phyloP scores from a whole-genome alignment of 1,140 invertebrate species.

The Lethocerus indicus region DNA sequence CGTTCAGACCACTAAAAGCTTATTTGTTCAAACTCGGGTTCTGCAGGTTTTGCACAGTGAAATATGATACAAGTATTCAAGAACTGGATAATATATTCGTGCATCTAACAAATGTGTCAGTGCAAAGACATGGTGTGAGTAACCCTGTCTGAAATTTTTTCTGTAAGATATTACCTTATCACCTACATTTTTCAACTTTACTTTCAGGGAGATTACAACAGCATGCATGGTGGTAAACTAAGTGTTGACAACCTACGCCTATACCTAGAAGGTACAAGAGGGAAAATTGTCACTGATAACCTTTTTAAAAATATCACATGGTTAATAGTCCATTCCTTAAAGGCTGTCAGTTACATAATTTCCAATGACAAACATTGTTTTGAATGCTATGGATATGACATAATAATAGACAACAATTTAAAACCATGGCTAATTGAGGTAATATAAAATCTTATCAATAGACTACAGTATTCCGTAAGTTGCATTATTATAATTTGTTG shows the following conservation, averaged over 20 bases:
- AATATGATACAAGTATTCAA: slow-evolving; percentile 47
- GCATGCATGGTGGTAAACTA: slow-evolving; percentile 86
- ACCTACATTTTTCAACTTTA: too few species aligned
- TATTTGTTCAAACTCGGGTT: slow-evolving; percentile 65
- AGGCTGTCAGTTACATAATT: slow-evolving; percentile 59
- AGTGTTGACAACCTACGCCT: slow-evolving; percentile 78
- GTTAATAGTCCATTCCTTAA: slow-evolving; percentile 73
- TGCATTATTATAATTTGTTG: neutral
- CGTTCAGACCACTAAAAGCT: slow-evolving; percentile 64
- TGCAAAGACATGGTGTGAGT: slow-evolving; percentile 70
- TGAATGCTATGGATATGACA: slow-evolving; percentile 74
- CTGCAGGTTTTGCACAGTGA: slow-evolving; percentile 69
- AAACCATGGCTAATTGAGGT: slow-evolving; percentile 76
- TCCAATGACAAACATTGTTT: slow-evolving; percentile 63
- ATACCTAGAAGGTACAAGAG: slow-evolving; percentile 79
- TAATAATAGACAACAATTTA: slow-evolving; percentile 68
- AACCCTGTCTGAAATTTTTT: too few species aligned
- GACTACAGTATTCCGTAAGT: too few species aligned
- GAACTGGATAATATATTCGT: slow-evolving; percentile 75
- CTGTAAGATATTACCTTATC: too few species aligned
- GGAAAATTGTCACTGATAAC: slow-evolving; percentile 70
- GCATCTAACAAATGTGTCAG: slow-evolving; percentile 72
- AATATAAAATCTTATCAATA: neutral
- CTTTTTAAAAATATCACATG: slow-evolving; percentile 73
- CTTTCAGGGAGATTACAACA: slow-evolving; percentile 79